These are phyloP conservation scores for Pyrrhosoma nymphula DNA, from an alignment of 2,888 invertebrate genomes.

Conservation along the genomic window DNA sequence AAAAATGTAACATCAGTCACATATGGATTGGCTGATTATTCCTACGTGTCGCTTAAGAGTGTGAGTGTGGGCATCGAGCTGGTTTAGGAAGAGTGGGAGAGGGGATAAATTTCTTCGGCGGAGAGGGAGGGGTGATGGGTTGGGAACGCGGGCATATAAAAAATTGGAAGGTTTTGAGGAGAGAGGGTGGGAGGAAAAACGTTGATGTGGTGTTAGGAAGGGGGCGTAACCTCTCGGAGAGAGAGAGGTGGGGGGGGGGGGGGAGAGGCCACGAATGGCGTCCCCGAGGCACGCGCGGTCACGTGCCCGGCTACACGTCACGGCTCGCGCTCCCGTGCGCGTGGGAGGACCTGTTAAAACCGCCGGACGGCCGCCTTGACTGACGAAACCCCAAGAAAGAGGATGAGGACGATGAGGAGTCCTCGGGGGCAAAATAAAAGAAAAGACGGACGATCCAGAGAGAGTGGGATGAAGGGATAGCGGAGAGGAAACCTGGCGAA, in stretches of 20 bases:
- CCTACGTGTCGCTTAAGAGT: neutral
- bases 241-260: neutral
- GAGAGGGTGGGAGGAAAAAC: neutral
- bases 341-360: conserved; percentile 50
- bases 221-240: conserved; percentile 26
- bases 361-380: conserved; percentile 17
- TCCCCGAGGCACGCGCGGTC: conserved; percentile 48
- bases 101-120: neutral
- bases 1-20: too few relatives aligned
- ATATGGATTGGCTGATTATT: too few relatives aligned
- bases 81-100: neutral
- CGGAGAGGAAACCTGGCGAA: neutral
- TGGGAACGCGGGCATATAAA: neutral
- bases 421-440: neutral
- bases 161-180: neutral
- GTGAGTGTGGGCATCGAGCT: neutral
- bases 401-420: neutral
- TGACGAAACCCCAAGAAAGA: neutral
- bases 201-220: neutral
- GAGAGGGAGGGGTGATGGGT: neutral
- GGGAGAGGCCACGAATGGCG: conserved; percentile 20
- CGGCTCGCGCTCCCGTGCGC: neutral
- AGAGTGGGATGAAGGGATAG: too few relatives aligned
- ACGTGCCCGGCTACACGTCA: conserved; percentile 50
- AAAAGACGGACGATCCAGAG: neutral